Conservation (phyloP, 2,888 invertebrate genomes). For the Microctonus hyperodae region DNA sequence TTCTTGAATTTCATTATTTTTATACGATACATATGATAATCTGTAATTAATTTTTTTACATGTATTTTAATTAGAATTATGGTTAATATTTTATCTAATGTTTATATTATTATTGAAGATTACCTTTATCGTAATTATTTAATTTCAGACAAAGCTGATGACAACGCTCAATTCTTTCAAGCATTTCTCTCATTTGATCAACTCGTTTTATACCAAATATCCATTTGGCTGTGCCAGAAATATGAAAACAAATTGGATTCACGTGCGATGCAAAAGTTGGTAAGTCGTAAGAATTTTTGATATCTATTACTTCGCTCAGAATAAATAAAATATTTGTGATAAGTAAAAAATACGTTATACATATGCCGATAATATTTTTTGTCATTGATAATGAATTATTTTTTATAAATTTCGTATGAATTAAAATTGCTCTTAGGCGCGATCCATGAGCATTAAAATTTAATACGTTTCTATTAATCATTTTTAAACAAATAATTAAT, state of each 20-base stretch:
- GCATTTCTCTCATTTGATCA: conserved; percentile 32
- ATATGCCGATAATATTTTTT: conserved; percentile 30
- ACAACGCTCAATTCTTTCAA: conserved; percentile 39
- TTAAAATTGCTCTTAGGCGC: conserved; percentile 33
- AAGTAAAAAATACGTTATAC: conserved; percentile 26
- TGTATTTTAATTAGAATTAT: not conserved
- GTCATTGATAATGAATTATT: conserved; percentile 29
- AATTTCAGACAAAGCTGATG: conserved; percentile 38
- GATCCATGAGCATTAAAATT: conserved; percentile 32
- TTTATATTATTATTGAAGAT: too few relatives aligned
- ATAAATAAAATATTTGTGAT: conserved; percentile 33
- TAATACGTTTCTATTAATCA: conserved; percentile 11
- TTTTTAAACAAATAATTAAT: not conserved
- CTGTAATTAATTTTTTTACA: not conserved
- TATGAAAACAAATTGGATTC: conserved; percentile 38
- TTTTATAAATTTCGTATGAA: conserved; percentile 39
- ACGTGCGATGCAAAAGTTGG: conserved; percentile 37
- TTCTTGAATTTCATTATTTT: conserved; percentile 28
- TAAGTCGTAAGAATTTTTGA: conserved; percentile 30
- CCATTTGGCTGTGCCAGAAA: conserved; percentile 43
- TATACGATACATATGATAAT: not conserved
- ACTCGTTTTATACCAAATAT: conserved; percentile 38
- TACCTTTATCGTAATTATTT: conserved; percentile 35
- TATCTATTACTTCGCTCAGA: conserved; percentile 34
- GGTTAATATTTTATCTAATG: not conserved